Conservation (phyloP, 2,888 invertebrate species). For the Sialis lutaria region DNA sequence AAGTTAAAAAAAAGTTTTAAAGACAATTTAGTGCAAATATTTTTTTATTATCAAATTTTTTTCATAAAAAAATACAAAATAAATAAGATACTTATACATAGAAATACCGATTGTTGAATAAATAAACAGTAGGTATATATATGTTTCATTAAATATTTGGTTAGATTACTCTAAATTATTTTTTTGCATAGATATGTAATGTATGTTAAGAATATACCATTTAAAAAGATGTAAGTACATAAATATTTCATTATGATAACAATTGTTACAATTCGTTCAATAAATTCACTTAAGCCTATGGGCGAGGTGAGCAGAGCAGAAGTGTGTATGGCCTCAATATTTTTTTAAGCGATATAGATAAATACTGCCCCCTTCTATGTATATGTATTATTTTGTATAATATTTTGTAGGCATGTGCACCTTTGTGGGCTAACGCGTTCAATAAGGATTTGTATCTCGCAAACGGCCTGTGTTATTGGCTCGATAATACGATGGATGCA, state of each 20-base stretch:
- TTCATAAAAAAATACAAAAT: no score
- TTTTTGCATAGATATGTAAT: no score
- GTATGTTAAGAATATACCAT: no score
- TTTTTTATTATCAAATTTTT: no score
- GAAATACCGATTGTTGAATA: no score
- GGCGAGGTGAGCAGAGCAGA: background rate
- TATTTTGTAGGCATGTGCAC: conserved; percentile 20
- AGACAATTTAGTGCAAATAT: background rate
- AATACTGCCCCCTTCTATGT: background rate
- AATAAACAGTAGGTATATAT: no score
- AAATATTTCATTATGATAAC: no score
- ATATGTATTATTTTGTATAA: conserved; percentile 1
- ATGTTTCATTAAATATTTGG: no score
- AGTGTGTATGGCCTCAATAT: background rate
- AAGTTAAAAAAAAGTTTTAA: no score
- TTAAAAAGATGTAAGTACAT: no score
- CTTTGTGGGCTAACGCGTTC: conserved; percentile 15
- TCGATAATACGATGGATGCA: conserved; percentile 19
- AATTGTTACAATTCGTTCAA: background rate
- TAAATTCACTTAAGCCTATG: background rate
- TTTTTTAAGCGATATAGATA: background rate
- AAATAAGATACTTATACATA: no score
- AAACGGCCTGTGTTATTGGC: conserved; percentile 27
- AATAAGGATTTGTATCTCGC: conserved; percentile 15
- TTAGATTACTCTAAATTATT: no score